These are phyloP conservation scores for Syngnathus rostellatus DNA, from an alignment of 2,797 vertebrate species.

Conservation along the genomic window DNA sequence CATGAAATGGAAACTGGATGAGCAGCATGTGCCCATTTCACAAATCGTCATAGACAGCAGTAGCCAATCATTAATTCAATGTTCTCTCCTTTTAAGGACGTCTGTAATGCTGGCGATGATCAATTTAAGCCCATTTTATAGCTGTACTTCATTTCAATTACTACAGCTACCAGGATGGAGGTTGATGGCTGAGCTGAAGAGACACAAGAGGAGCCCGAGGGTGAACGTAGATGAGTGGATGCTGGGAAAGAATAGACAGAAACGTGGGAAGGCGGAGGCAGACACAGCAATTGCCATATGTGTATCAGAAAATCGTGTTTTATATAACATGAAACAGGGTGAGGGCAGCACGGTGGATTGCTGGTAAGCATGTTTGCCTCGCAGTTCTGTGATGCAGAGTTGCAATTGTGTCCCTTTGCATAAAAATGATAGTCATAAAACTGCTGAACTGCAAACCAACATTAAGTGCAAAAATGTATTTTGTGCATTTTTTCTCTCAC, in stretches of 20 bases:
- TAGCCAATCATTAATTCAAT: constrained; percentile 15
- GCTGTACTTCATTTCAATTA: constrained; percentile 23
- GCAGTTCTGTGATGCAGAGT: background rate
- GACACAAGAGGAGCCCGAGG: constrained; percentile 1
- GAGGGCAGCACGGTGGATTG: background rate
- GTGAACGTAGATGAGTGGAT: background rate
- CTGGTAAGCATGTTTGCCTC: background rate
- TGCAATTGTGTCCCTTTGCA: background rate
- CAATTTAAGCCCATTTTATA: constrained; percentile 33
- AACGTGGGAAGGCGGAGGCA: constrained; percentile 14
- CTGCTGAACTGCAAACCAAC: too few relatives aligned
- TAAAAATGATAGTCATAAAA: too few relatives aligned
- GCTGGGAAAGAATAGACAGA: constrained; percentile 4
- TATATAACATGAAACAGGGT: background rate
- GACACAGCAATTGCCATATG: background rate
- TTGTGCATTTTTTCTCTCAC: too few relatives aligned
- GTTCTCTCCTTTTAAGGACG: constrained; percentile 8
- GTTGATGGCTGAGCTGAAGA: constrained; percentile 12
- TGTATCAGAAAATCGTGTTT: background rate
- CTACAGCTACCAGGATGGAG: constrained; percentile 10
- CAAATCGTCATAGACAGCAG: too few relatives aligned
- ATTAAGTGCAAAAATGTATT: too few relatives aligned
- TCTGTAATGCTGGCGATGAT: constrained; percentile 24
- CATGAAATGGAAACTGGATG: too few relatives aligned
- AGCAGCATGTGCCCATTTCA: too few relatives aligned